Base-by-base conservation (phyloP, 2,797 vertebrate genomes). In the Acanthurus tractus region DNA sequence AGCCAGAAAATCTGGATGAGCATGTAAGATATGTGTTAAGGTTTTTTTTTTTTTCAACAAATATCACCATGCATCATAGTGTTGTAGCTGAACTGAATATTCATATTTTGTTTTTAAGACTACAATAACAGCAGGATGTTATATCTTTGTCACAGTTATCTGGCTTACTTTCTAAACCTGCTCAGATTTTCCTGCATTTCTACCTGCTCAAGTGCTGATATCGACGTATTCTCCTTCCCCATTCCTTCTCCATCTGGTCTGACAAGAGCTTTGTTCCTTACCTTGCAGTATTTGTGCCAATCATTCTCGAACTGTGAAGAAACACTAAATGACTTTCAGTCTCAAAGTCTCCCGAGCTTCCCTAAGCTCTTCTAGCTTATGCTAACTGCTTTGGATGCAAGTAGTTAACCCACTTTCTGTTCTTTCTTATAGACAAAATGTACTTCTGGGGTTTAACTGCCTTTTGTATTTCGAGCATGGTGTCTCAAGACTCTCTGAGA, bases 351-450 rank as follows among this genome's bases (percentile, higher is more conserved):
- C 69, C 69, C 48, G 52, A 65, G 69, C 55, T 75, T 86, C 83
- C n/a, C 62, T 83, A 79, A 90, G 65, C 87, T 84, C 76, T 54
- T 71, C 70, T 78, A 78, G 84, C 66, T 91, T 78, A 83, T 81
- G 66, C 67, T 66, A 77, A 72, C 83, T 84, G 86, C 79, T 89
- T 82, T 75, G 80, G 67, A 59, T 84, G 83, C 83, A 78, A 88
- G 82, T 46, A 54, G 74, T 86, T 89, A 90, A 88, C 87, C 80
- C 85, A 86, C 81, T 91, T 91, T 89, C 76, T 76, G 68, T 81
- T 80, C 61, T 72, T 80, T 68, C 56, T 73, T 67, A 59, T 76
- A 75, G 81, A 90, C 82, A 86, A 88, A 85, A 79, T 58, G 12
- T 54, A 82, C 82, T 77, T 83, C 72, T 84, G 84, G 83, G 86